Evolutionary conservation across 2,113 vertebrate species (phyloP).

Genomic region (Hydropotes inermis): DNA sequence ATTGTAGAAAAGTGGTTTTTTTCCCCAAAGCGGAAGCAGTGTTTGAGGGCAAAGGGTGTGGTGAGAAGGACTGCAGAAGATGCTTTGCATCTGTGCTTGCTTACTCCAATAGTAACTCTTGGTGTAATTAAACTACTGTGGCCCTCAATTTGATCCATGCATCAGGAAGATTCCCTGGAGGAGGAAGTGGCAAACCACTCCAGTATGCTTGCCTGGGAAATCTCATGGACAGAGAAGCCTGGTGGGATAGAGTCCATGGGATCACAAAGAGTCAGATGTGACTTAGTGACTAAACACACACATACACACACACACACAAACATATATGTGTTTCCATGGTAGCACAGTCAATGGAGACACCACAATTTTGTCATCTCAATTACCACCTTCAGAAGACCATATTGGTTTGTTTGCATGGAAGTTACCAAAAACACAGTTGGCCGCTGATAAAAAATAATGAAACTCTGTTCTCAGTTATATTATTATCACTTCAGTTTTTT

Average conservation of each 20-base stretch:
- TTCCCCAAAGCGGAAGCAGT: background rate
- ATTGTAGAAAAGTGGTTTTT: conserved; percentile 14
- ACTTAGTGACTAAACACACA: background rate
- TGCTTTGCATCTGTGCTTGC: background rate
- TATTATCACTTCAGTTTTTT: background rate
- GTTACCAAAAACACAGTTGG: background rate
- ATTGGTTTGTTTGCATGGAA: background rate
- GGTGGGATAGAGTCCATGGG: background rate
- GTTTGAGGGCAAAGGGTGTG: background rate
- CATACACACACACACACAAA: background rate
- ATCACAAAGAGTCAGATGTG: background rate
- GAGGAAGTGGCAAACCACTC: background rate
- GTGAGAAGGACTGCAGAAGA: background rate
- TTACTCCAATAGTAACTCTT: background rate
- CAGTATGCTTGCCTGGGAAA: background rate
- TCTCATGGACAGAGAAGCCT: background rate
- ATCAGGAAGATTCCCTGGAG: background rate
- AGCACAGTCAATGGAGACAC: background rate
- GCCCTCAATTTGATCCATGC: background rate
- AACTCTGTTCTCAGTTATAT: background rate
- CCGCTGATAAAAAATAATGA: background rate
- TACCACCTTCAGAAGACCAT: background rate
- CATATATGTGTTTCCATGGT: background rate
- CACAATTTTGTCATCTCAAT: background rate
- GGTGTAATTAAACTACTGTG: background rate